phyloP scores from a whole-genome alignment of 2,888 invertebrate genomes.

The Petrolisthes cinctipes region DNA sequence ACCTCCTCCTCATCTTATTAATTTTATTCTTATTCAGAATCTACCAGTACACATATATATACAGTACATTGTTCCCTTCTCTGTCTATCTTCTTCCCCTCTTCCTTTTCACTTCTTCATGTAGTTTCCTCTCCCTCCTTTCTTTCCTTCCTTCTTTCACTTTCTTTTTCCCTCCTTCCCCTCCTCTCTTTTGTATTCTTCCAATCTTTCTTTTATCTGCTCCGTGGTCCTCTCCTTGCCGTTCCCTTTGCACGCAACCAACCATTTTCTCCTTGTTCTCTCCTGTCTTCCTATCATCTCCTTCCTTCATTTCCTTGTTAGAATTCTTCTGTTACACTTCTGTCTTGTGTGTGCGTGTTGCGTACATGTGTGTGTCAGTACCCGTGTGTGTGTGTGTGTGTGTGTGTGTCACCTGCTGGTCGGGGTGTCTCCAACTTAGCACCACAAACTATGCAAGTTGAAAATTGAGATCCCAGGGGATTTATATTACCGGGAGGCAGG shows the following conservation, averaged over 20 bases:
- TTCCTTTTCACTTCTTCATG: background rate
- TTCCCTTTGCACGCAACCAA: background rate
- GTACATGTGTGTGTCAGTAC: background rate
- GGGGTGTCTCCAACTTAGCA: background rate
- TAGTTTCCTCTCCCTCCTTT: background rate
- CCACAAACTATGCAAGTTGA: too few species aligned
- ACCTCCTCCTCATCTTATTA: background rate
- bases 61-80: background rate
- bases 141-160: background rate
- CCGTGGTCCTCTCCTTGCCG: background rate
- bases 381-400: background rate
- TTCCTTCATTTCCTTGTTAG: background rate
- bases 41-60: background rate
- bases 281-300: background rate
- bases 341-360: background rate
- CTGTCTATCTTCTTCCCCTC: background rate
- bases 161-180: background rate
- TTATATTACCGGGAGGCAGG: too few species aligned
- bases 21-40: background rate
- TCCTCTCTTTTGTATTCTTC: background rate
- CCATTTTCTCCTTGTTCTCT: background rate
- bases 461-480: too few species aligned
- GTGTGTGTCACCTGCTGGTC: background rate
- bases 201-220: background rate
- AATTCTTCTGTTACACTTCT: background rate